Base-by-base conservation (phyloP, 1,140 invertebrate genomes). In the Eufriesea mexicana region DNA sequence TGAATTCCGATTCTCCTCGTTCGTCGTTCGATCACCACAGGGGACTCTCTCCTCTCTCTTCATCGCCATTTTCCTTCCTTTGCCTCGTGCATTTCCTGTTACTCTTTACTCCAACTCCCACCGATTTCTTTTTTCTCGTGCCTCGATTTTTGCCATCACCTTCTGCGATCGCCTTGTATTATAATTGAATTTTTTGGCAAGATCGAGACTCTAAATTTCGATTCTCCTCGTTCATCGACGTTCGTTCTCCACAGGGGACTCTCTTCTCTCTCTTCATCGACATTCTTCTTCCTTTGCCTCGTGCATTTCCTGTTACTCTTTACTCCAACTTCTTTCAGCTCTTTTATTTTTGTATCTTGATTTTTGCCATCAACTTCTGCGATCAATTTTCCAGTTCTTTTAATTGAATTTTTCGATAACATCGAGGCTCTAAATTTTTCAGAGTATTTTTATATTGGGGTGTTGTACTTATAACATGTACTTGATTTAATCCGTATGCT, bases 161-260 rank as follows among this genome's bases (percentile, higher is more conserved):
- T n/a, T 35, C 35, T 4, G 35, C 35, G 35, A 35, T 35, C 35
- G 35, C 35, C 35, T 35, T 35, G 35, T 1, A 35, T 35, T 35
- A 35, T 35, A 35, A 35, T 35, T 35, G 35, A 35, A 35, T 35
- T 35, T 35, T 35, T 35, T 35, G 35, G 35, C 1, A 4, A 35
- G 35, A 35, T 35, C 35, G 1, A 35, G 35, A 35, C 4, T 35
- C 35, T 35, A 4, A 35, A 35, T 35, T 35, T 45, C 55, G 42
- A 68, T 77, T 28, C 66, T 51, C 64, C 54, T 68, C 35, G 72
- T 57, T 61, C 35, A 28, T 55, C 61, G 61, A 10, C 25, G n/a
- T 28, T 45, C 14, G 35, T 47, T 66, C 61, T 28, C 23, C 28
- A 49, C 18, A 35, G 20, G n/a, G 14, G 62, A 70, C 35, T 55